Percentiles rank a stretch among this genome's conserved stretches.
These are phyloP conservation scores for Dolichomitus sp. DNA, from an alignment of 2,888 invertebrate genomes.

Conservation along the genomic window DNA sequence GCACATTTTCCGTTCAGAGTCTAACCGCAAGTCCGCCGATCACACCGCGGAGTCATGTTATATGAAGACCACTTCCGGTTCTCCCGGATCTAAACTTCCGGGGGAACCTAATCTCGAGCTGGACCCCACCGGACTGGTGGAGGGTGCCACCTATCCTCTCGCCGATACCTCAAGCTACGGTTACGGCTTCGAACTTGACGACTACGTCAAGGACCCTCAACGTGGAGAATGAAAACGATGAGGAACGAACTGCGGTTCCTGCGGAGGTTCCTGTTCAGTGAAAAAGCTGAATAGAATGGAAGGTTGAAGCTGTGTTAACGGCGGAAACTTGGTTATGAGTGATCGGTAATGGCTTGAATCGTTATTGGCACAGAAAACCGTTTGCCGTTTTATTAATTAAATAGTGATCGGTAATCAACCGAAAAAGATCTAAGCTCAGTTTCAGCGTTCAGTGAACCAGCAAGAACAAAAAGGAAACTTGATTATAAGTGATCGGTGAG, in stretches of 20 bases:
- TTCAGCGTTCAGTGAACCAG: too few species aligned
- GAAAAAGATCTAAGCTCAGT: too few species aligned
- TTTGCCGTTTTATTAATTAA: not conserved
- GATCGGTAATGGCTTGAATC: not conserved
- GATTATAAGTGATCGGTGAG: too few species aligned
- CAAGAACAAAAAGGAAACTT: too few species aligned
- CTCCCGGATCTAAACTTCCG: constrained; percentile 89
- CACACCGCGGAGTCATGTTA: constrained; percentile 89
- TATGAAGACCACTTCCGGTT: constrained; percentile 95
- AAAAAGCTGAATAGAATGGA: not conserved
- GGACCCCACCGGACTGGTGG: constrained; percentile 86
- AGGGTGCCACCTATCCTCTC: constrained; percentile 82
- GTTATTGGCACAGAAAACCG: not conserved
- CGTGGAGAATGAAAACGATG: constrained; percentile 68
- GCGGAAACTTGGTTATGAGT: too few species aligned
- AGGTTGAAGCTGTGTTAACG: not conserved
- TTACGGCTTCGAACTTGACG: constrained; percentile 73
- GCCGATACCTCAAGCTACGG: constrained; percentile 80
- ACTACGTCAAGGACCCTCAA: constrained; percentile 55
- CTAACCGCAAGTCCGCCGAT: constrained; percentile 82
- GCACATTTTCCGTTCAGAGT: constrained; percentile 84
- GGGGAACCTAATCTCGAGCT: constrained; percentile 87
- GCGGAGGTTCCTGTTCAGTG: constrained; percentile 68
- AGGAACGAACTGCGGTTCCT: constrained; percentile 46
- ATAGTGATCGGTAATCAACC: not conserved